Evolutionary conservation across 2,113 vertebrate species (phyloP), one percentile per base, ranked within the genome.

Genomic region (Cheilinus undulatus): DNA sequence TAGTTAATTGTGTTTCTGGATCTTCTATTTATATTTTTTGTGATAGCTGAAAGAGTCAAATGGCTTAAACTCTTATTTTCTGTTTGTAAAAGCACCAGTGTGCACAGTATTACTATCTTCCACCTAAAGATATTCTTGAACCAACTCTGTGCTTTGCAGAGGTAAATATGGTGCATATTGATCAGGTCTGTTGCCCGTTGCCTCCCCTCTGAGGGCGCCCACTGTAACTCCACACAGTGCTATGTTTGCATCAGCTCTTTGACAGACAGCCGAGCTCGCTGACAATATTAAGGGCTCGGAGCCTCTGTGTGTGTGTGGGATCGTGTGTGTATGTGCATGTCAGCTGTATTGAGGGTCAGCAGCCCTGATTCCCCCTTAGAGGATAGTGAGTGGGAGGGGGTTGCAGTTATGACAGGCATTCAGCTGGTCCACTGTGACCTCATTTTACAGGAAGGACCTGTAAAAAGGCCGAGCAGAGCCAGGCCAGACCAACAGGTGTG

Each of bases 401-500:
- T 14, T 0, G 2, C 10, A 84, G 85, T 78, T 64, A 89, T 88
- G 86, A 67, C 81, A 60, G 78, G 77, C 86, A 76, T 86, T 78
- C 70, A 52, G 64, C 79, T 66, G 45, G 72, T n/a, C 73, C 26
- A 66, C 73, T 5, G 63, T 92, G 88, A 92, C 88, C 85, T 91
- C 89, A 89, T 83, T 89, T 82, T 49, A 87, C 66, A 83, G 85
- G 85, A 69, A 76, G 78, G 63, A 82, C 61, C 72, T 42, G 73
- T 78, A 65, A 77, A 78, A 75, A 54, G 36, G 69, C 53, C 15
- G 14, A 57, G 60, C 61, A 20, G 51, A 67, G 69, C 86, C 66
- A 4, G 70, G 73, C 67, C 66, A 57, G 75, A 76, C 71, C 67
- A 60, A 90, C 88, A 91, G 91, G 84, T 90, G 91, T 61, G 69